Evolutionary conservation across 2,888 invertebrate species (phyloP), one percentile per base, ranked within the genome.

Genomic region (Cosmorhoe ocellata): DNA sequence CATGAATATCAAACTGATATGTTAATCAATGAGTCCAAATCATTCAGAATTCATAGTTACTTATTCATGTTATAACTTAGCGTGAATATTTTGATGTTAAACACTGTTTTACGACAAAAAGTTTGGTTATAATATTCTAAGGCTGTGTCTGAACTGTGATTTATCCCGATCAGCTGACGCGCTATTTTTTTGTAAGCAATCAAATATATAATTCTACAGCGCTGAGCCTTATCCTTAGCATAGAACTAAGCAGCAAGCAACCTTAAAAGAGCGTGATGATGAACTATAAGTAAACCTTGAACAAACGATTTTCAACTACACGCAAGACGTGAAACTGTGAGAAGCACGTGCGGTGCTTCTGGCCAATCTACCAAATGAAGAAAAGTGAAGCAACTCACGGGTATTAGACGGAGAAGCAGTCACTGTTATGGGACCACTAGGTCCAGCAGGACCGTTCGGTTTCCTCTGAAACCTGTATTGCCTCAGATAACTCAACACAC

Each of bases 391-490:
- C 47, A 68, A 87, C 89, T 87, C 64, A 90, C 90, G 83, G 64
- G 82, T 78, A 64, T 69, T 75, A n/a, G 87, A 80, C 44, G 87
- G 65, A 48, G 81, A 66, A 44, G 85, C 70, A 49, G 79, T 78
- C 49, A 84, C 76, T 38, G 79, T 81, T 51, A 82, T 74, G 57
- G 79, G 71, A 63, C 74, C 76, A 63, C 80, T 79, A 43, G 77
- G 63, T 51, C 80, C 80, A 71, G 76, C 72, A 66, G 76, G 59
- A 56, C 59, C 83, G 66, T 74, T 84, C 39, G 87, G 86, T 84
- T 92, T 93, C 78, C 92, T 93, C 76, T 94, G 93, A 79, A 93
- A 93, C 70, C 94, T 91, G 75, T 94, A 94, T 74, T 92, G 93
- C 67, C 94, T 90, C 63, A 94, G 85, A 80, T 93, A 91, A 78